Base-by-base conservation (phyloP, 53 echinoderm and acorn worm species). In the Henricia sp. region DNA sequence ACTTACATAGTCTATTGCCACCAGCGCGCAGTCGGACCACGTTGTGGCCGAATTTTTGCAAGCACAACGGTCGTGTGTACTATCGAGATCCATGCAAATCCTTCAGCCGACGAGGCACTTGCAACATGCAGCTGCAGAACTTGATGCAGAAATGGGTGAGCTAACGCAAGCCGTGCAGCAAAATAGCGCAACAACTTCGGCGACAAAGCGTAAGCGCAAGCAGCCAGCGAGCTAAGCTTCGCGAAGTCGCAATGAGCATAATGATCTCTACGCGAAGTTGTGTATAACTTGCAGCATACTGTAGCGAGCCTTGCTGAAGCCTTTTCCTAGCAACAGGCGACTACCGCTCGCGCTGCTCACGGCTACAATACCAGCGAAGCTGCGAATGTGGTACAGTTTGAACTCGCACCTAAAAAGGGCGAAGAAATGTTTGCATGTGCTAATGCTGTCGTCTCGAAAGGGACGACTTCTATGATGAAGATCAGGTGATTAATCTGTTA, bases 281-380 rank as follows among this genome's bases (percentile, higher is more conserved):
- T 55, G 21, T 20, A 19, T 21, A 55, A 55, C 21, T 55, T 55
- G 55, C 55, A 55, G 21, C 55, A 55, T 4, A 17, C 55, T 17
- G 55, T 55, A 55, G 55, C 55, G 16, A 20, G 55, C 55, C 55
- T 55, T 11, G 20, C 55, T 55, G 55, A 55, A 55, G 55, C 55
- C 4, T 11, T 55, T 55, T 11, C 55, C 17, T 4, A 55, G 21
- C 16, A 55, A 55, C 21, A 11, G 20, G 17, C 16, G 55, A 16
- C 55, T 55, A 21, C 55, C 55, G 5, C 55, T 55, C 16, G 21
- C 21, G 55, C 16, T 55, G 55, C 55, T 20, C 21, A 19, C 55
- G 55, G 55, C 55, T 11, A 55, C 55, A 20, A 11, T 55, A 44
- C 44, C 44, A 55, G 17, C 16, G 21, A 19, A 11, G 21, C 55